These are phyloP conservation scores for Lepus oiostolus DNA, from an alignment of 2,797 vertebrate species.

Conservation along the genomic window DNA sequence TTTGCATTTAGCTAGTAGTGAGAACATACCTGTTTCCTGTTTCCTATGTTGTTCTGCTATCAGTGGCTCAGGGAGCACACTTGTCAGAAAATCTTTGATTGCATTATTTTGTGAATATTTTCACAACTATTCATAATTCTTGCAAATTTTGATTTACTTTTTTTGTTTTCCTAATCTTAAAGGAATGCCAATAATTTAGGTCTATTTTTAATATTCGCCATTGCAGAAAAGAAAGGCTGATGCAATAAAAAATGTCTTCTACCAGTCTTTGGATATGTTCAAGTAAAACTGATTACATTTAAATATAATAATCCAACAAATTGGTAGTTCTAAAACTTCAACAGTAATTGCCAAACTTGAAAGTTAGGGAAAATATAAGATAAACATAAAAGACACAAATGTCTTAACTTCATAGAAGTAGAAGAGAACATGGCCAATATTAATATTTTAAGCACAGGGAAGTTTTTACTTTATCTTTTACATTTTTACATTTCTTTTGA, in stretches of 20 bases:
- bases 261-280: neutral
- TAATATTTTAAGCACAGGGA: neutral
- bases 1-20: slow-evolving; percentile 41
- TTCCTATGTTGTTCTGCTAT: slow-evolving; percentile 84
- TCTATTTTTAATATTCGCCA: neutral
- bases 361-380: neutral
- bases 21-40: slow-evolving; percentile 45
- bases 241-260: neutral
- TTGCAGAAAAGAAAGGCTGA: neutral
- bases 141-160: neutral
- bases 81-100: slow-evolving; percentile 22
- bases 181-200: neutral
- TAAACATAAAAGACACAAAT: neutral
- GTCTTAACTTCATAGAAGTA: neutral
- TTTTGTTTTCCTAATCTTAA: neutral
- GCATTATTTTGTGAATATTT: neutral
- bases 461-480: neutral
- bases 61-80: slow-evolving; percentile 85
- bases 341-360: neutral
- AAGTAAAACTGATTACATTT: neutral
- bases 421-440: neutral
- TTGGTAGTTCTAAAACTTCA: neutral
- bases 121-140: neutral
- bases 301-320: neutral
- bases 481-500: slow-evolving; percentile 5